Evolutionary conservation across 2,113 vertebrate genomes (phyloP).

Genomic region (Bos taurus): DNA sequence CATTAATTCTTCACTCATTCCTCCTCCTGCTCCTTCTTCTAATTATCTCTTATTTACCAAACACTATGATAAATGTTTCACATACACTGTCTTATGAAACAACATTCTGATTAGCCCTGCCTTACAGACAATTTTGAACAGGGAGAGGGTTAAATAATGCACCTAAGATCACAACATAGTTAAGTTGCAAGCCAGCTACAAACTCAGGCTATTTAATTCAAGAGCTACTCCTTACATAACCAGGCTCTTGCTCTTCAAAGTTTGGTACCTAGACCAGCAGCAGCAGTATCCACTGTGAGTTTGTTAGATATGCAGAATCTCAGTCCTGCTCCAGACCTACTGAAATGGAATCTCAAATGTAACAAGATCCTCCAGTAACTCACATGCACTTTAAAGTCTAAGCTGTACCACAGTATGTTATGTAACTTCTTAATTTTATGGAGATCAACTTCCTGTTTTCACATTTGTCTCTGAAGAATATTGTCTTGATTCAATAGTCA

Average conservation of each 20-base stretch:
- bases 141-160: background rate
- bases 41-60: background rate
- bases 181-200: background rate
- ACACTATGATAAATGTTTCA: background rate
- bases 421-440: background rate
- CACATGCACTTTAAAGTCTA: background rate
- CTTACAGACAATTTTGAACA: background rate
- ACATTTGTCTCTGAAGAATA: background rate
- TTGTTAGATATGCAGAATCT: background rate
- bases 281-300: background rate
- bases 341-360: background rate
- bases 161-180: background rate
- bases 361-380: background rate
- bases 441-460: background rate
- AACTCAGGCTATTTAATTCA: background rate
- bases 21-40: background rate
- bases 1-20: background rate
- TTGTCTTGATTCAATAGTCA: background rate
- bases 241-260: background rate
- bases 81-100: background rate
- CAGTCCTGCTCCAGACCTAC: background rate
- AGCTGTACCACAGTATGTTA: background rate
- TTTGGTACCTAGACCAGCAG: background rate
- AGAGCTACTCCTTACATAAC: background rate
- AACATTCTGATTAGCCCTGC: background rate